Conservation (phyloP, 2,888 invertebrate species). For the Tinea trinotella region DNA sequence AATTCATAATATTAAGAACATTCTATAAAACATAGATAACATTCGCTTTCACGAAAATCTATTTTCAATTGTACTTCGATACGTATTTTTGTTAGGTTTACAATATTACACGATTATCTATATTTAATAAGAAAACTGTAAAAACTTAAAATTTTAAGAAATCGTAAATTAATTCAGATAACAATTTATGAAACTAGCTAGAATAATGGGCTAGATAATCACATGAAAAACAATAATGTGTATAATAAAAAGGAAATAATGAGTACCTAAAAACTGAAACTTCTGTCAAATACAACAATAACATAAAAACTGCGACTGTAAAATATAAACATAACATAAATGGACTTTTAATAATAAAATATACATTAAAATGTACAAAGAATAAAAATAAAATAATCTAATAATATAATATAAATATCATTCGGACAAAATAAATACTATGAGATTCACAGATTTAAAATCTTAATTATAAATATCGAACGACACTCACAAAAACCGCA, state of each 20-base stretch:
- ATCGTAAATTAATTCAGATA: conserved; percentile 30
- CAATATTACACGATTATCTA: neutral
- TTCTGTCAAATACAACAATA: conserved; percentile 65
- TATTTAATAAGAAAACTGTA: neutral
- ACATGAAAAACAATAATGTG: conserved; percentile 42
- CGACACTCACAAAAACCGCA: conserved; percentile 44
- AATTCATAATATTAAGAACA: conserved; percentile 40
- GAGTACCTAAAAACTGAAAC: conserved; percentile 50
- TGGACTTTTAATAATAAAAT: conserved; percentile 63
- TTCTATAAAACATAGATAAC: conserved; percentile 41
- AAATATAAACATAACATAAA: conserved; percentile 67
- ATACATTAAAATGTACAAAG: conserved; percentile 73
- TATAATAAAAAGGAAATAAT: conserved; percentile 43
- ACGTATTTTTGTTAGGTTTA: conserved; percentile 63
- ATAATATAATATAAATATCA: conserved; percentile 61
- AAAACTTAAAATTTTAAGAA: neutral
- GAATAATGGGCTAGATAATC: neutral
- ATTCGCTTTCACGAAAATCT: conserved; percentile 45
- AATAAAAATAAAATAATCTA: conserved; percentile 43
- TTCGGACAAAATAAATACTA: conserved; percentile 66
- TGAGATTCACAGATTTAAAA: conserved; percentile 72
- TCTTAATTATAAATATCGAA: conserved; percentile 71
- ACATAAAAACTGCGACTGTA: conserved; percentile 59
- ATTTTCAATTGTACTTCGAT: conserved; percentile 69
- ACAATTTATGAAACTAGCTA: conserved; percentile 46